Evolutionary conservation across 2,797 vertebrate species (phyloP).

Genomic region (Microhierax caerulescens): DNA sequence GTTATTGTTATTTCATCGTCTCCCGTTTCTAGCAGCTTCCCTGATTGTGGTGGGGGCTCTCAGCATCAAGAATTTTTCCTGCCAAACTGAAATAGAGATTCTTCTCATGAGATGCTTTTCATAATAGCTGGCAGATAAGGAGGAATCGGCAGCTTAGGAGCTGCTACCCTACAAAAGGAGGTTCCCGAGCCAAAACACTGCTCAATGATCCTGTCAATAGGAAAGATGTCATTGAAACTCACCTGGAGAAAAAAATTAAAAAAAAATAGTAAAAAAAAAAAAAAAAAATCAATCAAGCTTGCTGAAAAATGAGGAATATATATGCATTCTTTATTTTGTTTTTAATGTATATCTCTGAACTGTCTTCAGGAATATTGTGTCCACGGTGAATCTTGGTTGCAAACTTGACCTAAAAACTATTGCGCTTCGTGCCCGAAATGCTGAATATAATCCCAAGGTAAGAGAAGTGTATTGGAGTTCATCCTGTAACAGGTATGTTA

Average conservation of each 20-base stretch:
- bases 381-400: constrained; percentile 98
- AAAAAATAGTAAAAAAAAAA: not conserved
- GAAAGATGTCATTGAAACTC: not conserved
- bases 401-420: constrained; percentile 99
- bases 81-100: not conserved
- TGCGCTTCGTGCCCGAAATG: constrained; percentile 97
- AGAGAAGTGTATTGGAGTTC: constrained; percentile 27
- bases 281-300: not conserved
- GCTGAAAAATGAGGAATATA: not conserved
- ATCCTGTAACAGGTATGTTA: not conserved
- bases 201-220: not conserved
- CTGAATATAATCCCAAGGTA: constrained; percentile 99
- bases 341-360: constrained; percentile 36
- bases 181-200: not conserved
- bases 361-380: constrained; percentile 93
- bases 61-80: not conserved
- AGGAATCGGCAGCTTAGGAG: not conserved
- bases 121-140: not conserved
- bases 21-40: not conserved
- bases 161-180: not conserved
- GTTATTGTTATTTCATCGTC: not conserved
- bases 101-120: not conserved
- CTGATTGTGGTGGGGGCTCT: not conserved
- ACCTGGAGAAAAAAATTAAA: not conserved
- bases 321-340: not conserved